These are phyloP conservation scores for Perca schrenkii DNA, from an alignment of 2,113 vertebrate species.

Conservation along the genomic window DNA sequence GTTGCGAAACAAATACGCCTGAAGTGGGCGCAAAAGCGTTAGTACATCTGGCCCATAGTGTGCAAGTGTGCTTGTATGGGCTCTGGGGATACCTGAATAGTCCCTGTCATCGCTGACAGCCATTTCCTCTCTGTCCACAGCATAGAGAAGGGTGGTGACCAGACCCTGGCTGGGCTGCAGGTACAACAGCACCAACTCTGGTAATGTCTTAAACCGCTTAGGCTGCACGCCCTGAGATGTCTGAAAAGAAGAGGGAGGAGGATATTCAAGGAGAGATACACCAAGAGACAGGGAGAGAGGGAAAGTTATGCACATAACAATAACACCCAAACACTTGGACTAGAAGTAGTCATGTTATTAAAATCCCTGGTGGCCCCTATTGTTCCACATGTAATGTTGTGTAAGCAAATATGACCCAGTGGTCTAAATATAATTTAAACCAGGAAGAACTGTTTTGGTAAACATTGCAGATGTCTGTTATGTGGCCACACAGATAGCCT, in stretches of 20 bases:
- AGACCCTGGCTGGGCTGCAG: constrained; percentile 96
- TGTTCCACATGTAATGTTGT: constrained; percentile 60
- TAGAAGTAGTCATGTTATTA: constrained; percentile 17
- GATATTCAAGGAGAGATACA: constrained; percentile 7
- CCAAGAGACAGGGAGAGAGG: constrained; percentile 15
- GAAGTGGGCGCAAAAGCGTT: too few species aligned
- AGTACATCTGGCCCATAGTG: too few species aligned
- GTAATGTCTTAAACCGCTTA: constrained; percentile 92
- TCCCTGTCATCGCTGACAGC: constrained; percentile 88
- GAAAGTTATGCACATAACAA: constrained; percentile 33
- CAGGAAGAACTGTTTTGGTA: constrained; percentile 57
- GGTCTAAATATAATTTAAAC: constrained; percentile 62
- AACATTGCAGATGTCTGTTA: constrained; percentile 51
- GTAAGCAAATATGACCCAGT: constrained; percentile 47
- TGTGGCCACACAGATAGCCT: constrained; percentile 33
- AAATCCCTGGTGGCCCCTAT: constrained; percentile 51
- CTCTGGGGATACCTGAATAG: constrained; percentile 87
- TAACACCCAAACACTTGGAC: constrained; percentile 25
- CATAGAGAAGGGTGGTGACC: constrained; percentile 92
- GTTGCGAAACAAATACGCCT: too few species aligned
- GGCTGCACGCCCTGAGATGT: constrained; percentile 96
- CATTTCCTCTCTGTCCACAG: constrained; percentile 92
- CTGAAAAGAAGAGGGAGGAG: constrained; percentile 73
- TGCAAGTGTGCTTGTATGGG: background rate
- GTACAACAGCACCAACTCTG: constrained; percentile 92